Percentiles rank a stretch among this genome's conserved stretches.
These are phyloP conservation scores for Thera obeliscata DNA, from an alignment of 2,888 invertebrate species.

Conservation along the genomic window DNA sequence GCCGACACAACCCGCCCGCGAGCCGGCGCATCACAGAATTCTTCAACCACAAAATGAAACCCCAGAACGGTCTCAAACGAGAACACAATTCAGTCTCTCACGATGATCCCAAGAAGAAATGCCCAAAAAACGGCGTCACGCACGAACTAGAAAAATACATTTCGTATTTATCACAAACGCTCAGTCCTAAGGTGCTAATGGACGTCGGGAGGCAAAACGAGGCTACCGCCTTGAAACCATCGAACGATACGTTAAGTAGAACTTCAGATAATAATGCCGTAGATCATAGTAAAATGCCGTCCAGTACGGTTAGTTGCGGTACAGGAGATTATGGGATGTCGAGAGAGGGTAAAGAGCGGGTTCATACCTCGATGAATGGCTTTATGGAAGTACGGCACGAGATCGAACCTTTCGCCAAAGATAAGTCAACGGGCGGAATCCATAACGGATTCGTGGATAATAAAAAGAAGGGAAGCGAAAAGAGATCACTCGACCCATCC, in stretches of 20 bases:
- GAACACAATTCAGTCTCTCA: slow-evolving; percentile 60
- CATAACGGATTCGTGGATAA: slow-evolving; percentile 64
- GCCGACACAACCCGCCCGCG: slow-evolving; percentile 67
- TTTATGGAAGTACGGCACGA: slow-evolving; percentile 68
- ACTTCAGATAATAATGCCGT: slow-evolving; percentile 51
- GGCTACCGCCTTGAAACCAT: slow-evolving; percentile 49
- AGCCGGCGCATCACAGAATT: slow-evolving; percentile 94
- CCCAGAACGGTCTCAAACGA: slow-evolving; percentile 82
- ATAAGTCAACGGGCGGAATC: slow-evolving; percentile 54
- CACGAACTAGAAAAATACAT: slow-evolving; percentile 81
- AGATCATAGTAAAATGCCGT: slow-evolving; percentile 60
- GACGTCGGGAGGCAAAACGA: slow-evolving; percentile 72
- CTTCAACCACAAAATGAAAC: slow-evolving; percentile 93
- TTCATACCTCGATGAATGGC: slow-evolving; percentile 67
- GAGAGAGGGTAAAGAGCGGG: slow-evolving; percentile 62
- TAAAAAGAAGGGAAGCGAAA: slow-evolving; percentile 60
- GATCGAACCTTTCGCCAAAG: slow-evolving; percentile 60
- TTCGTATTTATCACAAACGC: slow-evolving; percentile 77
- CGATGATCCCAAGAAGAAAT: slow-evolving; percentile 75
- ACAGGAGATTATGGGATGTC: slow-evolving; percentile 60
- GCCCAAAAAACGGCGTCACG: slow-evolving; percentile 77
- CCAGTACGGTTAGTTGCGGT: slow-evolving; percentile 56
- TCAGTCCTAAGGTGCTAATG: slow-evolving; percentile 77
- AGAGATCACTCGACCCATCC: slow-evolving; percentile 68
- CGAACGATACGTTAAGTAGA: slow-evolving; percentile 50